Percentiles rank a stretch among this genome's conserved stretches.
Conservation (phyloP, 2,797 vertebrate species). For the Atherinosoma microstoma region DNA sequence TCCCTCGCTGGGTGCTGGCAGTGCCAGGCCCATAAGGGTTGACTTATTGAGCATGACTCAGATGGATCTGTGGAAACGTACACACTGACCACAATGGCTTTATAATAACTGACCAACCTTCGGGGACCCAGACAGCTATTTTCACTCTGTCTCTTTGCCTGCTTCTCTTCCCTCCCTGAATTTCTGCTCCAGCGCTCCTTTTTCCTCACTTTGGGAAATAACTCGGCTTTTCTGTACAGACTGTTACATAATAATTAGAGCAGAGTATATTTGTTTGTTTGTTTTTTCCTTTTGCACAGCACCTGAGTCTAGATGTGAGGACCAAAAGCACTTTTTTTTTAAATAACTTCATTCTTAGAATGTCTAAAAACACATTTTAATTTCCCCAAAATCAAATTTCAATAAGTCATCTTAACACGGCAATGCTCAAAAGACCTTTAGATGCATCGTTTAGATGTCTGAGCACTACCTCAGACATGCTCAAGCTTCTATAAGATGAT, state of each 20-base stretch:
- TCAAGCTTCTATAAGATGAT: no score
- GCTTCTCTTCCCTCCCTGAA: constrained; percentile 56
- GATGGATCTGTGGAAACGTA: constrained; percentile 75
- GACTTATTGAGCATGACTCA: constrained; percentile 79
- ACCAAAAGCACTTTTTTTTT: neutral
- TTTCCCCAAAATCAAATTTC: neutral
- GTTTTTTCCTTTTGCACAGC: neutral
- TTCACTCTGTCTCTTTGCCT: constrained; percentile 75
- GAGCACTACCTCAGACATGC: no score
- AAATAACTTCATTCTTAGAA: no score
- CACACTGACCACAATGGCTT: constrained; percentile 79
- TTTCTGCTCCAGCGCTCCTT: constrained; percentile 59
- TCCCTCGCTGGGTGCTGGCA: constrained; percentile 51
- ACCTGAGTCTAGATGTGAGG: neutral
- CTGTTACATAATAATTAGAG: constrained; percentile 40
- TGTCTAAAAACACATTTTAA: no score
- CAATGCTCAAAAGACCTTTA: no score
- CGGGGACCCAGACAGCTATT: constrained; percentile 77
- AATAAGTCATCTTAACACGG: neutral
- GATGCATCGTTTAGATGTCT: no score
- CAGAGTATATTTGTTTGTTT: neutral
- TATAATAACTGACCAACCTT: constrained; percentile 80
- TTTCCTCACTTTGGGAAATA: constrained; percentile 41
- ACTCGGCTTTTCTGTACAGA: constrained; percentile 15
- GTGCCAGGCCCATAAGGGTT: constrained; percentile 74